Percentiles rank a stretch among this genome's conserved stretches.
phyloP scores from a whole-genome alignment of 92 coral and sea anemone species.

The Zoanthus sansibaricus region DNA sequence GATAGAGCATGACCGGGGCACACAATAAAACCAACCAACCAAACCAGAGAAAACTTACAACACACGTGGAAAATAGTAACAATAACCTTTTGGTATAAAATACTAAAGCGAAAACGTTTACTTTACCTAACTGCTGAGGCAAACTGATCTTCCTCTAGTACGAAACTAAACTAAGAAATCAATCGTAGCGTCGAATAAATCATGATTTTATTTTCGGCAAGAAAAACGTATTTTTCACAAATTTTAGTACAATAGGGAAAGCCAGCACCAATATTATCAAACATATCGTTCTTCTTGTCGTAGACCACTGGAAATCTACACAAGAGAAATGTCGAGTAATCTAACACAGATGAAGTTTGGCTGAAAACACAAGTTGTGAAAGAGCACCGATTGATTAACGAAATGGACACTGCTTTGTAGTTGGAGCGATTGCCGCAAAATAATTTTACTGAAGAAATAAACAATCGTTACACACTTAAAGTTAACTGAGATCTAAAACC shows the following conservation, averaged over 20 bases:
- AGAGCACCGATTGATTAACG: slow-evolving; percentile 39
- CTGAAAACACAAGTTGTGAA: slow-evolving; percentile 37
- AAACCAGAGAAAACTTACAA: slow-evolving; percentile 13
- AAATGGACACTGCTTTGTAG: slow-evolving; percentile 45
- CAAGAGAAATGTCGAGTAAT: slow-evolving; percentile 31
- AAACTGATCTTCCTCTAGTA: neutral
- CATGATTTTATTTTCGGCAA: neutral
- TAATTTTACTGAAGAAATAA: slow-evolving; percentile 34
- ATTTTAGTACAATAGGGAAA: slow-evolving; percentile 1
- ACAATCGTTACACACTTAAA: slow-evolving; percentile 36
- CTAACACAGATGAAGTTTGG: slow-evolving; percentile 30
- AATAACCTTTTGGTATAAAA: slow-evolving; percentile 39
- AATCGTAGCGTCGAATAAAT: neutral
- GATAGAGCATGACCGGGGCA: slow-evolving; percentile 39
- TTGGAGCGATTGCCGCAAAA: slow-evolving; percentile 40
- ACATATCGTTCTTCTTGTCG: neutral
- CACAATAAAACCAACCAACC: slow-evolving; percentile 46
- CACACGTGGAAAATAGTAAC: slow-evolving; percentile 44
- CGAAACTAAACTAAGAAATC: slow-evolving; percentile 3
- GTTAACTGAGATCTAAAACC: slow-evolving; percentile 28
- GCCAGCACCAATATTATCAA: slow-evolving; percentile 10
- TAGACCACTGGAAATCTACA: slow-evolving; percentile 32
- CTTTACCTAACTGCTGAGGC: slow-evolving; percentile 14
- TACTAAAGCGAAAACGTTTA: neutral
- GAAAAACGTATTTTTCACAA: neutral